phyloP scores from a whole-genome alignment of 2,113 vertebrate species.

The Lichenostomus cassidix region DNA sequence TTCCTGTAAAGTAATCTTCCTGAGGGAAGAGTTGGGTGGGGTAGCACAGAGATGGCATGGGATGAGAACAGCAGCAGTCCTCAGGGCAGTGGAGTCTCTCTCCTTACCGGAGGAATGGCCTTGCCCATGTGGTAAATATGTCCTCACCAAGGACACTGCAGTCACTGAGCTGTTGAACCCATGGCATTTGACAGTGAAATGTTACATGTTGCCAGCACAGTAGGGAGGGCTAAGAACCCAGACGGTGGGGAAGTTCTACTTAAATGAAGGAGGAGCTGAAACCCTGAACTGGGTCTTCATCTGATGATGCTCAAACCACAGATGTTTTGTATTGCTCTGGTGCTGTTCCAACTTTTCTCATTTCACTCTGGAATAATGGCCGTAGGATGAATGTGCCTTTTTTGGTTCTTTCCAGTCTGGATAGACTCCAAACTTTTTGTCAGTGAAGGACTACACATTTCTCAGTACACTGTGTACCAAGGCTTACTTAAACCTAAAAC shows the following conservation, averaged over 20 bases:
- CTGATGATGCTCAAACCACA: neutral
- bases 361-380: neutral
- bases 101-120: neutral
- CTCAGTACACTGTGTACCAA: neutral
- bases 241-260: neutral
- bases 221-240: neutral
- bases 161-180: accelerated
- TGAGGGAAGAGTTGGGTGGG: neutral
- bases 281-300: neutral
- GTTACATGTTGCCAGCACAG: no score
- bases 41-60: neutral
- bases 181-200: neutral
- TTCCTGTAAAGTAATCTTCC: neutral
- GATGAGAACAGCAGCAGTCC: neutral
- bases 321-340: neutral
- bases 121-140: neutral
- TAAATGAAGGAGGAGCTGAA: neutral
- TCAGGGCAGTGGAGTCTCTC: neutral
- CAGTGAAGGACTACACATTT: neutral
- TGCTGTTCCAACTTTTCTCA: neutral
- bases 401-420: neutral
- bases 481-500: neutral
- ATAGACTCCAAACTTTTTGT: neutral
- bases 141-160: accelerated
- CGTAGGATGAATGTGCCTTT: neutral